Evolutionary conservation across 2,888 invertebrate genomes (phyloP).

Genomic region (Aproaerema taeniolella): DNA sequence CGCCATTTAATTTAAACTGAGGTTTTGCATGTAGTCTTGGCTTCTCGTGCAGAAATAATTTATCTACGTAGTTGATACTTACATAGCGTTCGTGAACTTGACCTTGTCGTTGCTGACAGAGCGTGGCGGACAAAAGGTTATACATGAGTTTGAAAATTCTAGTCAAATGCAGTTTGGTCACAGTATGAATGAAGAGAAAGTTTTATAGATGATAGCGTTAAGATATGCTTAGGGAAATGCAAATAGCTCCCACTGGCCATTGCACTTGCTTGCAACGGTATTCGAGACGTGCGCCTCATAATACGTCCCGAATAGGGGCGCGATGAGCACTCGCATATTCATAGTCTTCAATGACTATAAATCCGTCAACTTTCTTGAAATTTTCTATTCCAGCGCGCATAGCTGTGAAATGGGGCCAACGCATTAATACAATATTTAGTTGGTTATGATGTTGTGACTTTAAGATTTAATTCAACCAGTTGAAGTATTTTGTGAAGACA

Average conservation of each 20-base stretch:
- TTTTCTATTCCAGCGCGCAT: slow-evolving; percentile 15
- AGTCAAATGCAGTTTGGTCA: slow-evolving; percentile 72
- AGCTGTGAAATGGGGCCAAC: no score
- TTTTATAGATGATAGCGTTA: slow-evolving; percentile 43
- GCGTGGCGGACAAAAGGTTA: slow-evolving; percentile 8
- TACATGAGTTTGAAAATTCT: slow-evolving; percentile 20
- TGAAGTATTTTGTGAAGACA: no score
- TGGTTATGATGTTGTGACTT: no score
- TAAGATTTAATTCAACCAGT: no score
- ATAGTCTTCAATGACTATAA: slow-evolving; percentile 37
- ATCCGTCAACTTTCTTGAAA: slow-evolving; percentile 35
- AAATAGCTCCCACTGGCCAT: slow-evolving; percentile 48
- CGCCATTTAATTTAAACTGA: no score
- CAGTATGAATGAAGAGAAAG: slow-evolving; percentile 45
- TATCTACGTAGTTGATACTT: no score
- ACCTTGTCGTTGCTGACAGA: neutral
- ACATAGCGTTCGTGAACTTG: no score
- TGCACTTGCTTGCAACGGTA: slow-evolving; percentile 65
- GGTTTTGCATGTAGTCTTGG: no score
- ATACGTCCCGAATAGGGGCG: slow-evolving; percentile 48
- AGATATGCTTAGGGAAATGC: slow-evolving; percentile 56
- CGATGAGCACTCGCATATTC: slow-evolving; percentile 46
- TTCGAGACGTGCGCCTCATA: slow-evolving; percentile 51
- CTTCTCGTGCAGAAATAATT: no score
- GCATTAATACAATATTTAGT: no score